These are phyloP conservation scores for Crenuchus spilurus DNA, from an alignment of 2,797 vertebrate species.

Conservation along the genomic window DNA sequence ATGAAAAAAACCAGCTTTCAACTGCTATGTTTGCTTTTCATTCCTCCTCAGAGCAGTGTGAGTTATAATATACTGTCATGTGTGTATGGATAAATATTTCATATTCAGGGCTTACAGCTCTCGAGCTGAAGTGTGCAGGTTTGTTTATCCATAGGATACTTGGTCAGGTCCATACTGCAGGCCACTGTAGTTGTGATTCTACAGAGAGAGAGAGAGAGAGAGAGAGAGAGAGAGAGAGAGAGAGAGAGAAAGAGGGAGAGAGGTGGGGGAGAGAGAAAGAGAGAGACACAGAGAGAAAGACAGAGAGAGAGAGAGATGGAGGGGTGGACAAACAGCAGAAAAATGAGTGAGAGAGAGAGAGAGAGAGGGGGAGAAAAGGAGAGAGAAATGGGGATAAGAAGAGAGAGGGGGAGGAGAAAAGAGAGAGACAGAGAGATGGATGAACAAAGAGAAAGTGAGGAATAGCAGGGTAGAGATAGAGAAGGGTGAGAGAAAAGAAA, in stretches of 20 bases:
- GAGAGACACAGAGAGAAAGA: neutral
- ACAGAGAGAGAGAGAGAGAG: constrained; percentile 12
- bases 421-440: neutral
- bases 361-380: neutral
- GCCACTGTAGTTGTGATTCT: constrained; percentile 92
- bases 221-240: neutral
- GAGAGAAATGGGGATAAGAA: no score
- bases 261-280: neutral
- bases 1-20: neutral
- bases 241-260: neutral
- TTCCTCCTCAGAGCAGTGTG: neutral
- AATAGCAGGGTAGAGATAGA: neutral
- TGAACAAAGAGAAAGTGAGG: neutral
- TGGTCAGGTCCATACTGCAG: constrained; percentile 93
- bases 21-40: neutral
- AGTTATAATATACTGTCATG: neutral
- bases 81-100: neutral
- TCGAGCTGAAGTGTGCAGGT: constrained; percentile 91
- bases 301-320: neutral
- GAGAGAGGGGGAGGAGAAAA: no score
- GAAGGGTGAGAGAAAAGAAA: neutral
- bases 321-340: no score
- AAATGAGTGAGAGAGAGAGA: neutral
- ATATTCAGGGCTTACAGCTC: constrained; percentile 83
- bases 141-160: constrained; percentile 95